Conservation (phyloP, 2,113 vertebrate species). For the Phalacrocorax carbo region DNA sequence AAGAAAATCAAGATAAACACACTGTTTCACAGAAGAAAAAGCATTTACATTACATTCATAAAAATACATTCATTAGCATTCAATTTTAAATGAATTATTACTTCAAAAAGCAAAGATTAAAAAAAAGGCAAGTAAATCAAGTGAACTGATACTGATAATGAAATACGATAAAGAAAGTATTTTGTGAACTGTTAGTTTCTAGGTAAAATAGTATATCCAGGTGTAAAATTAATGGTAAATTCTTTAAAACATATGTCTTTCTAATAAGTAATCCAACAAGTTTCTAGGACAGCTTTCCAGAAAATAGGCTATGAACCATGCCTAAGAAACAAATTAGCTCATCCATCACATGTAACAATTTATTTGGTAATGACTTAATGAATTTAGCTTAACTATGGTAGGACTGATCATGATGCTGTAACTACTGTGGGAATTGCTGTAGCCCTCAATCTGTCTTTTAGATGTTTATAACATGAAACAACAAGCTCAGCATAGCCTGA, state of each 20-base stretch:
- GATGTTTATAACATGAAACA: slow-evolving; percentile 19
- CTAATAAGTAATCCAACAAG: background rate
- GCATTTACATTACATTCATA: background rate
- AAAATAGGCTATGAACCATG: background rate
- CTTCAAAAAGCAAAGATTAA: background rate
- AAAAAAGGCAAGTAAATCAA: background rate
- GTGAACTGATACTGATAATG: background rate
- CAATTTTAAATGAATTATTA: background rate
- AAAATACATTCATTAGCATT: slow-evolving; percentile 3
- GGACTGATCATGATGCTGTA: background rate
- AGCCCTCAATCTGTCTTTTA: slow-evolving; percentile 10
- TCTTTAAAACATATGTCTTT: background rate
- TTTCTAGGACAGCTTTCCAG: slow-evolving; percentile 42
- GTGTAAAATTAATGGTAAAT: background rate
- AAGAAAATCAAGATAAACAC: slow-evolving; percentile 8
- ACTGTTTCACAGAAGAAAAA: slow-evolving; percentile 34
- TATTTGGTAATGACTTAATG: slow-evolving; percentile 14
- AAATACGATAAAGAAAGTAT: background rate
- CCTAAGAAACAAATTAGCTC: slow-evolving; percentile 1
- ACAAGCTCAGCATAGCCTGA: background rate
- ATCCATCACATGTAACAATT: background rate
- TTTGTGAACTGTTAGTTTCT: background rate
- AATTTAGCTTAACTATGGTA: slow-evolving; percentile 19
- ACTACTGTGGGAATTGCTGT: slow-evolving; percentile 5
- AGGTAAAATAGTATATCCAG: slow-evolving; percentile 13